A percentile compares a stretch with the other conserved stretches of the same genome.
Evolutionary conservation across 2,888 invertebrate species (phyloP).

Genomic region (Pristionchus entomophagus): DNA sequence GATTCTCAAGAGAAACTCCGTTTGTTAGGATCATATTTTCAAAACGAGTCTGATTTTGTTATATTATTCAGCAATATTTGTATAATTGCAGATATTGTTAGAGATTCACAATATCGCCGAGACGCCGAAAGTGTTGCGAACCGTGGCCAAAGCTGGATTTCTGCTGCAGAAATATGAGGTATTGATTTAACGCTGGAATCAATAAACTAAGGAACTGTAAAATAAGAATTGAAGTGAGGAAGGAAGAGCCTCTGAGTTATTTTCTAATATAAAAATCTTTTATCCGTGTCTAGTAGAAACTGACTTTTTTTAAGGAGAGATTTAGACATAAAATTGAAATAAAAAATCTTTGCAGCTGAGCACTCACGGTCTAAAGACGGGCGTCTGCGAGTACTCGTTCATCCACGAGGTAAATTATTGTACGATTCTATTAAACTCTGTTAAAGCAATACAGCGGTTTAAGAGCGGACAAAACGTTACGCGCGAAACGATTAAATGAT

Average conservation of each 20-base stretch:
- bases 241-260: no score
- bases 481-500: no score
- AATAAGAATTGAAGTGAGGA: no score
- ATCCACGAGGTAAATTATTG: conserved; percentile 2
- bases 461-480: no score
- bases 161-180: conserved; percentile 39
- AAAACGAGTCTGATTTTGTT: neutral
- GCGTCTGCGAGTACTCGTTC: conserved; percentile 43
- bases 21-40: neutral
- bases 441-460: no score
- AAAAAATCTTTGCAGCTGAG: neutral
- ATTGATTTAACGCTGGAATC: neutral
- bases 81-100: conserved; percentile 17
- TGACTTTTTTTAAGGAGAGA: neutral
- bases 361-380: neutral
- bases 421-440: no score
- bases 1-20: conserved; percentile 19
- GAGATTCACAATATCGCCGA: neutral
- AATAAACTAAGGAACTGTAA: no score
- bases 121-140: neutral
- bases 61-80: neutral
- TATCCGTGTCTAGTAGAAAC: no score
- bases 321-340: neutral
- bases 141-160: conserved; percentile 4
- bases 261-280: no score